Evolutionary conservation across 2,888 invertebrate species (phyloP), one percentile per base, ranked within the genome.

Genomic region (Apotomis turbidana): DNA sequence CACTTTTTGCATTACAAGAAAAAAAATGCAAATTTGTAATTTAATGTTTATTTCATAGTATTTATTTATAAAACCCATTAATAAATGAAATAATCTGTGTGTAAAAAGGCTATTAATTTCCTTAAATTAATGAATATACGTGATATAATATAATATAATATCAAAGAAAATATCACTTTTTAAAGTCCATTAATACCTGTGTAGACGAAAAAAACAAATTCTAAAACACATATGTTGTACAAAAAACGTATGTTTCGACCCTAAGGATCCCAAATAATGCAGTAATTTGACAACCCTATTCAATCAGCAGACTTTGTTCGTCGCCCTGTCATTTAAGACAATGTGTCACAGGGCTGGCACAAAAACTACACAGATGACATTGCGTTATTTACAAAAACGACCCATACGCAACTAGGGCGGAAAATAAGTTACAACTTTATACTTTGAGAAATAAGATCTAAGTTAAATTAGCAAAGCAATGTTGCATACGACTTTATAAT

Each of bases 231-330:
- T 2, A 27, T 27, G 27, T 27, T 2, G 2, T 27, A 27, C 27
- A 27, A 27, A 27, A 49, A 5, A 55, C 3, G n/a, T 3, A 57
- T 36, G 15, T 59, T 12, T 59, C 68, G 52, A 41, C 58, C 49
- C 15, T 60, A 68, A 60, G 9, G 27, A 60, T 59, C 27, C 27
- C 27, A 10, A 60, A 68, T 12, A 68, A 60, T 55, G 36, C 60
- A 41, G 60, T 61, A 46, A 61, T 62, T 67, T 55, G 69, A 36
- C 61, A 69, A 49, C 61, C 69, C 69, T 69, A 62, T 69, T 69
- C 69, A 69, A 69, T 69, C 69, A 69, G 12, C 54, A 46, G 10
- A 61, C 54, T 55, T 69, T 62, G 69, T 61, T 55, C 61, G 51
- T 36, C 55, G 4, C 64, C 27, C 64, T 64, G 54, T 68, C 51